A percentile compares a stretch with the other conserved stretches of the same genome.
Evolutionary conservation across 1,140 invertebrate genomes (phyloP).

Genomic region (Hycleus cichorii): DNA sequence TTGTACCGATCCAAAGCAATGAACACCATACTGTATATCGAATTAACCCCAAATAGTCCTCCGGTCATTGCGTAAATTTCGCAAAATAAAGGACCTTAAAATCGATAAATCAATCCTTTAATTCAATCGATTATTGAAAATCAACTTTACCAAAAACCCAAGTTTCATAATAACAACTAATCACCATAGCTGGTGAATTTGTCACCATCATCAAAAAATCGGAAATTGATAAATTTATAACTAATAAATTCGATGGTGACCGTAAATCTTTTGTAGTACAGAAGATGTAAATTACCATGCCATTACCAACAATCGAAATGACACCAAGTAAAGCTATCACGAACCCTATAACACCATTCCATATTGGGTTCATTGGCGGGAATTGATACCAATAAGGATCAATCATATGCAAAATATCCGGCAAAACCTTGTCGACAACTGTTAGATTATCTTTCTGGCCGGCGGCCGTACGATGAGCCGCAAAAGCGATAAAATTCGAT

Average conservation of each 20-base stretch:
- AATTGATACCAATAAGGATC: constrained; percentile 69
- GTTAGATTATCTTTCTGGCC: constrained; percentile 48
- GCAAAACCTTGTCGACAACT: constrained; percentile 62
- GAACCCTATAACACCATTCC: constrained; percentile 71
- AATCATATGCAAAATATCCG: constrained; percentile 64
- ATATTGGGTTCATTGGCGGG: constrained; percentile 68
- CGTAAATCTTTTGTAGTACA: constrained; percentile 64
- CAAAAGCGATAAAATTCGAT: no score
- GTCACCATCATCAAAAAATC: constrained; percentile 82
- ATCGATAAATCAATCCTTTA: background rate
- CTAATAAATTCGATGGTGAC: constrained; percentile 76
- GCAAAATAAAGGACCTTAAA: constrained; percentile 26
- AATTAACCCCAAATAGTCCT: constrained; percentile 69
- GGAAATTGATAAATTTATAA: constrained; percentile 79
- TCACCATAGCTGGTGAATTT: constrained; percentile 77
- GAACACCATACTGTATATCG: constrained; percentile 76
- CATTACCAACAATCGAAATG: constrained; percentile 67
- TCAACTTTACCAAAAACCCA: constrained; percentile 52
- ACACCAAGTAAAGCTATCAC: constrained; percentile 64
- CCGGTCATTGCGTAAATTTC: constrained; percentile 61
- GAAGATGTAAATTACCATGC: constrained; percentile 80
- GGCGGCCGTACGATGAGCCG: no score
- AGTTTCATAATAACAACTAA: constrained; percentile 81
- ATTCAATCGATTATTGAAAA: background rate
- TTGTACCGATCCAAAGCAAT: constrained; percentile 79